phyloP scores from a whole-genome alignment of 1,140 invertebrate genomes.

The Vanessa tameamea region DNA sequence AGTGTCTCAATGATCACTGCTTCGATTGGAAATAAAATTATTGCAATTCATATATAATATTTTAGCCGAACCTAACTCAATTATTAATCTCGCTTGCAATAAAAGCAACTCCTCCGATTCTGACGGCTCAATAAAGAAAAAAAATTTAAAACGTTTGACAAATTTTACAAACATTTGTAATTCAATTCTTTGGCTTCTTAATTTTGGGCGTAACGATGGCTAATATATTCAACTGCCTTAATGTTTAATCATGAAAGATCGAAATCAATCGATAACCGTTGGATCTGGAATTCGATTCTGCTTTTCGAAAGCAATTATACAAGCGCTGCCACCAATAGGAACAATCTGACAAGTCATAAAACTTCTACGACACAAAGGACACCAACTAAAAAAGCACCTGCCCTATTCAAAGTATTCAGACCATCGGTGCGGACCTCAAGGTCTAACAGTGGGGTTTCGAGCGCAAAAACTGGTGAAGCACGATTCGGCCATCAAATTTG shows the following conservation, averaged over 20 bases:
- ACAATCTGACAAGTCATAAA: constrained; percentile 41
- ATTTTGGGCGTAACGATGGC: constrained; percentile 5
- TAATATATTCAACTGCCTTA: constrained; percentile 21
- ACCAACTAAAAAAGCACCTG: constrained; percentile 38
- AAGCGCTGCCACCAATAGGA: constrained; percentile 20
- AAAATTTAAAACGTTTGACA: not conserved
- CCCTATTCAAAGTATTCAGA: constrained; percentile 52
- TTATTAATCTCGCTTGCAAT: no score
- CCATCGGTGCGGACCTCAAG: constrained; percentile 54
- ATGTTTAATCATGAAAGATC: constrained; percentile 36
- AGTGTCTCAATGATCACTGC: no score
- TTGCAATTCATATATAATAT: no score
- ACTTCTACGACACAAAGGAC: constrained; percentile 37
- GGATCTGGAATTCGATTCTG: constrained; percentile 30
- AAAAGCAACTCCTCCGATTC: not conserved
- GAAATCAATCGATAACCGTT: constrained; percentile 27
- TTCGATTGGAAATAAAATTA: no score
- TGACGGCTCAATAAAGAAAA: not conserved
- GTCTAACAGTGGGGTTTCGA: constrained; percentile 56
- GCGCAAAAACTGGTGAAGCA: constrained; percentile 34
- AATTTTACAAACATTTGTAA: not conserved
- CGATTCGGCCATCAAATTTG: constrained; percentile 22
- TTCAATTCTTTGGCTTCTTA: constrained; percentile 8
- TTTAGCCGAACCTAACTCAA: no score
- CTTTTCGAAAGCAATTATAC: constrained; percentile 32